Percentiles rank a stretch among this genome's conserved stretches.
Conservation (phyloP, 2,888 invertebrate species). For the Himalopsyche tibetana region DNA sequence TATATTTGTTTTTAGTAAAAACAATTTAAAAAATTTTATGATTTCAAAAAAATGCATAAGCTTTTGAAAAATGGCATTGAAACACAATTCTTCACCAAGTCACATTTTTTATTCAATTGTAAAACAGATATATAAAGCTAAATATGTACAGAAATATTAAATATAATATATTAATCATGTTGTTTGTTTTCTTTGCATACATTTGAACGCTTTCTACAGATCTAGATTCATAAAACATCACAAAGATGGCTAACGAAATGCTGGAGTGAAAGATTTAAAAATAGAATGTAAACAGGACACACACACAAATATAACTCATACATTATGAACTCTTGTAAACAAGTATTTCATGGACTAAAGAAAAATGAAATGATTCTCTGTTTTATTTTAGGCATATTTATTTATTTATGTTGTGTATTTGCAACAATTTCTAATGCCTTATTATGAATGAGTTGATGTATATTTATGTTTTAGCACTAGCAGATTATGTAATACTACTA, state of each 20-base stretch:
- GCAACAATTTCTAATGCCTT: too few relatives aligned
- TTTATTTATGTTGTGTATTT: not conserved
- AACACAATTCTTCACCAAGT: too few relatives aligned
- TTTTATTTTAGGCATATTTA: not conserved
- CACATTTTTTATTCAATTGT: too few relatives aligned
- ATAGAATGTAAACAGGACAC: constrained; percentile 65
- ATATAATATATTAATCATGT: not conserved
- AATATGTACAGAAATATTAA: too few relatives aligned
- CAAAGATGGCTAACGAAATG: not conserved
- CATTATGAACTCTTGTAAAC: not conserved
- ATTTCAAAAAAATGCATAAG: too few relatives aligned
- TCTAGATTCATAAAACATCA: not conserved
- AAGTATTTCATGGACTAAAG: not conserved
- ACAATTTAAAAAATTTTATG: too few relatives aligned
- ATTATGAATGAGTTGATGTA: too few relatives aligned
- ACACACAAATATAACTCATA: constrained; percentile 1
- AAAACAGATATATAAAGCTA: too few relatives aligned
- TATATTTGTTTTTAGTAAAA: too few relatives aligned
- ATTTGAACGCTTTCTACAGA: not conserved
- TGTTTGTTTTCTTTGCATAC: not conserved
- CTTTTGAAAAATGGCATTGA: too few relatives aligned
- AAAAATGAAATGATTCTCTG: not conserved
- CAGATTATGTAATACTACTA: not conserved
- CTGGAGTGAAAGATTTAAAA: constrained; percentile 41
- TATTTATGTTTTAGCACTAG: not conserved